Evolutionary conservation across 2,888 invertebrate genomes (phyloP).

Genomic region (Therioaphis trifolii): DNA sequence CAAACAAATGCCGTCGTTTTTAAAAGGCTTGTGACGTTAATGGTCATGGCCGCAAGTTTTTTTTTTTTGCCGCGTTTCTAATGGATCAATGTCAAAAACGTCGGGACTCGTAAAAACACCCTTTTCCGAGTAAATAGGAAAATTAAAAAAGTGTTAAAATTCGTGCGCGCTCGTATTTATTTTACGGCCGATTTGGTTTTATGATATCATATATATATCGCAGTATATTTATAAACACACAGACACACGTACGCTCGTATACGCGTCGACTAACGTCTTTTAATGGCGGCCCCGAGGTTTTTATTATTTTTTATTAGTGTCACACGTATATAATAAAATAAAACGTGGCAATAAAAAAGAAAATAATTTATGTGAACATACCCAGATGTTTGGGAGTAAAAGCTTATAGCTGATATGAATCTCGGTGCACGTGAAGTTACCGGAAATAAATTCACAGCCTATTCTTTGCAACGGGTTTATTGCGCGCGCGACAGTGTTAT

Average conservation of each 20-base stretch:
- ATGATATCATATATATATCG: not conserved
- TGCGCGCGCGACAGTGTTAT: not conserved
- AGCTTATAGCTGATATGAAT: slow-evolving; percentile 43
- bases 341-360: slow-evolving; percentile 34
- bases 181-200: slow-evolving; percentile 51
- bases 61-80: not conserved
- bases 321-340: slow-evolving; percentile 16
- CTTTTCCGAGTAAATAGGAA: slow-evolving; percentile 45
- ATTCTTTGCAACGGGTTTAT: not conserved
- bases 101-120: slow-evolving; percentile 41
- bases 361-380: slow-evolving; percentile 40
- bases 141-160: slow-evolving; percentile 51
- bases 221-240: not conserved
- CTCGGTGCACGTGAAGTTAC: slow-evolving; percentile 40
- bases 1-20: not conserved
- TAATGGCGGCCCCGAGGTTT: slow-evolving; percentile 20
- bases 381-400: slow-evolving; percentile 47
- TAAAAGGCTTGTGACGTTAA: slow-evolving; percentile 50
- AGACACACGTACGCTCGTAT: not conserved
- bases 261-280: not conserved
- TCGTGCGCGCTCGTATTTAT: slow-evolving; percentile 29
- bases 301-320: slow-evolving; percentile 9
- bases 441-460: slow-evolving; percentile 42
- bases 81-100: slow-evolving; percentile 50
- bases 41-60: slow-evolving; percentile 31